A percentile compares a stretch with the other conserved stretches of the same genome.
Conservation (phyloP, 1,140 invertebrate species). For the Drosophila obscura region DNA sequence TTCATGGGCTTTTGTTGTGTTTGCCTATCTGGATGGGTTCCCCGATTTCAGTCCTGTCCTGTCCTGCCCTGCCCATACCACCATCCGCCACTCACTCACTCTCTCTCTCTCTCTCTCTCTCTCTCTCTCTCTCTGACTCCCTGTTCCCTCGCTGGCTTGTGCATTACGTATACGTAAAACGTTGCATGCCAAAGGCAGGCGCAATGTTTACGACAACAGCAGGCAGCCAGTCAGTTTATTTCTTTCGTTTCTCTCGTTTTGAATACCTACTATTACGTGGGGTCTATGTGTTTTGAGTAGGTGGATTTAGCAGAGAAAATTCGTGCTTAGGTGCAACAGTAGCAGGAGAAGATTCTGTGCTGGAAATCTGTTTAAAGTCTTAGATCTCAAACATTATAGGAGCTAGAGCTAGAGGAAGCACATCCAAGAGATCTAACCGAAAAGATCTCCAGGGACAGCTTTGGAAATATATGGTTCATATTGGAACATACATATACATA, state of each 20-base stretch:
- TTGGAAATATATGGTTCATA: too few species aligned
- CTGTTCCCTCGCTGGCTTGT: conserved; percentile 19
- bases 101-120: not conserved
- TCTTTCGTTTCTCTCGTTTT: conserved; percentile 62
- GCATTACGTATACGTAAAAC: conserved; percentile 70
- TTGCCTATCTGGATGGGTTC: conserved; percentile 63
- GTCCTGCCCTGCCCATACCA: not conserved
- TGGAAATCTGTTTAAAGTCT: too few species aligned
- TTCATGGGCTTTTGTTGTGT: conserved; percentile 44
- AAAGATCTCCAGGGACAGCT: too few species aligned
- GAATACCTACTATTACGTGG: not conserved
- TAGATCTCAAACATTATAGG: too few species aligned
- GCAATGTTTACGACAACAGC: conserved; percentile 75
- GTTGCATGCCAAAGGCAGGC: conserved; percentile 68
- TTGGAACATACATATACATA: too few species aligned
- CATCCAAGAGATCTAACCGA: too few species aligned
- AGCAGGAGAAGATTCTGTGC: too few species aligned
- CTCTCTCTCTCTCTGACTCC: not conserved
- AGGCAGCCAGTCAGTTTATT: conserved; percentile 75
- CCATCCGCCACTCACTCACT: not conserved
- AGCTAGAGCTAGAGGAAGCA: too few species aligned
- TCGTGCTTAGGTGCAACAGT: too few species aligned
- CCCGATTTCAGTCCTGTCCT: conserved; percentile 27
- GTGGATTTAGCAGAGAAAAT: too few species aligned
- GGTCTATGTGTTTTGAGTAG: not conserved